Base-by-base conservation (phyloP, 2,113 vertebrate species). In the Fulmarus glacialis region DNA sequence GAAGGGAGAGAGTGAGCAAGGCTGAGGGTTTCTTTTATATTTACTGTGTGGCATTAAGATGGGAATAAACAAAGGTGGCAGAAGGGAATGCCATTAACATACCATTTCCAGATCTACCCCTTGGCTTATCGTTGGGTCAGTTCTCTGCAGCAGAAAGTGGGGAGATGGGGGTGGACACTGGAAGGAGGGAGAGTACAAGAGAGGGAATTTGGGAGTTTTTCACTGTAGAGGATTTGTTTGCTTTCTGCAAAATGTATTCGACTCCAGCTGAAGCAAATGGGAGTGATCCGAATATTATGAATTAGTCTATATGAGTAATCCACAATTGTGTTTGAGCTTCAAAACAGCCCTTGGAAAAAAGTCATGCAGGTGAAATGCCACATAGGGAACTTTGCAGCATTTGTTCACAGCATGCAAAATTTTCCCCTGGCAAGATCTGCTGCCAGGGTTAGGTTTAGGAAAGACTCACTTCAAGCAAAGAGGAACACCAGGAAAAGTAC, bases 21-120 rank as follows among this genome's bases (percentile, higher is more conserved):
- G 23, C 59, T 90, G 66, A 93, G 45, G 26, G 27, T 62, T 93
- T 89, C 45, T 91, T 95, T 78, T 81, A 1, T 48, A 45, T 92
- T 85, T 81, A 42, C 26, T 21, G 55, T 56, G n/a, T 32, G 68
- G 55, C 38, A 87, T 86, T 66, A 72, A 68, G 68, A 38, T 22
- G 47, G 62, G 63, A 94, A 80, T 72, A 94, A 95, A 92, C 60
- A 79, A 79, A 95, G 79, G 60, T 80, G 22, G 70, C 64, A 79
- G 82, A 63, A 95, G 67, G 58, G 82, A 97, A 96, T 91, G 59
- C 72, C 45, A 83, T 90, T 56, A 78, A 93, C 64, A 36, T 48
- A 71, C 50, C 60, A 21, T 40, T 82, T 73, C 50, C 63, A 64
- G 48, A 59, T 74, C 84, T 55, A 30, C 22, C 30, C n/a, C 55